These are phyloP conservation scores for Enteromius afrohamiltoni DNA, from an alignment of 2,797 vertebrate species.

Conservation along the genomic window DNA sequence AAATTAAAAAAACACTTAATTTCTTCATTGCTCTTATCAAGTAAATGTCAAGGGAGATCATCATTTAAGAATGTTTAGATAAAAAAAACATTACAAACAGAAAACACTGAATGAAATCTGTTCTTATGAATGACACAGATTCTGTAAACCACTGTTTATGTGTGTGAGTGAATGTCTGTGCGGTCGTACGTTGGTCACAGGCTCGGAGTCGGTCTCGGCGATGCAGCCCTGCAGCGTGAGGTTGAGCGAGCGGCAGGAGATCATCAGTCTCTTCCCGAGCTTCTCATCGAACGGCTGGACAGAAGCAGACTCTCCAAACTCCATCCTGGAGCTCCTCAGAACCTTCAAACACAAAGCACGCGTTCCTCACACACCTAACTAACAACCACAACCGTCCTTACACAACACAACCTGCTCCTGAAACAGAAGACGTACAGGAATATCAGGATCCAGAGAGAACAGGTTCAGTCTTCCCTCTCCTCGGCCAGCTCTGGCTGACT, in stretches of 20 bases:
- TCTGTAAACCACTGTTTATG: background rate
- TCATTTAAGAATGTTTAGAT: too few species aligned
- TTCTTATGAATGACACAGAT: background rate
- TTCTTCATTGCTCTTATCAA: background rate
- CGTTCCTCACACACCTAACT: background rate
- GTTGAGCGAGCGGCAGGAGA: slow-evolving; percentile 87
- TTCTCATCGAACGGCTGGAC: slow-evolving; percentile 92
- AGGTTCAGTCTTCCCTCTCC: slow-evolving; percentile 89
- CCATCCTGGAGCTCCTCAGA: slow-evolving; percentile 82
- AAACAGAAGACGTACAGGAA: slow-evolving; percentile 79
- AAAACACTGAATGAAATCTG: background rate
- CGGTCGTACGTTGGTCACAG: slow-evolving; percentile 87
- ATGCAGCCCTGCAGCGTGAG: slow-evolving; percentile 92
- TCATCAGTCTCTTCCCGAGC: slow-evolving; percentile 88
- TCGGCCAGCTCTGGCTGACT: slow-evolving; percentile 84
- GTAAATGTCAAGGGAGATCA: background rate
- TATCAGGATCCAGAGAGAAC: slow-evolving; percentile 94
- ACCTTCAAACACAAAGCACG: slow-evolving; percentile 72
- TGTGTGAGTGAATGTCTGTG: background rate
- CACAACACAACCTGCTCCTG: background rate
- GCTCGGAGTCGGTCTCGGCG: slow-evolving; percentile 88
- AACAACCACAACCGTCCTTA: background rate
- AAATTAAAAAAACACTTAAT: too few species aligned
- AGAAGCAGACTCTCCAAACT: slow-evolving; percentile 73
- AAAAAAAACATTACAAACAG: background rate